phyloP scores from a whole-genome alignment of 1,140 invertebrate species.

The Drosophila erecta region DNA sequence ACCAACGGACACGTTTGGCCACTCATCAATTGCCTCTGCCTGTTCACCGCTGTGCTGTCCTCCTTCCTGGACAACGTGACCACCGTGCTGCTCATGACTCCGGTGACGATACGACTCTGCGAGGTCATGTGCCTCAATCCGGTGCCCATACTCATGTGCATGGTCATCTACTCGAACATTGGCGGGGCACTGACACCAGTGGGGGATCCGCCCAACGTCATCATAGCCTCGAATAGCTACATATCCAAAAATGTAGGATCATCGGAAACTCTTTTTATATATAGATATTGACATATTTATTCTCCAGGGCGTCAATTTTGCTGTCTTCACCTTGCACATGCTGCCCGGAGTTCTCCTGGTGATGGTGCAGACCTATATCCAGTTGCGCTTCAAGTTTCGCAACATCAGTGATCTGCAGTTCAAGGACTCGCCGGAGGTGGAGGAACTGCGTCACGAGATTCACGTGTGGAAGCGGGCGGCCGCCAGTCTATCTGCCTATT shows the following conservation, averaged over 20 bases:
- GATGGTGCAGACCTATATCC: constrained; percentile 88
- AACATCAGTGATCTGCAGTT: constrained; percentile 89
- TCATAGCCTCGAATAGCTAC: constrained; percentile 91
- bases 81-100: constrained; percentile 94
- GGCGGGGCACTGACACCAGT: constrained; percentile 94
- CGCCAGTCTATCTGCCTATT: constrained; percentile 91
- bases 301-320: constrained; percentile 92
- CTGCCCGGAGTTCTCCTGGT: constrained; percentile 90
- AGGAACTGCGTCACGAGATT: constrained; percentile 93
- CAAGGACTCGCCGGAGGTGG: constrained; percentile 89
- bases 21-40: constrained; percentile 91
- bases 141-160: constrained; percentile 91
- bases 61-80: constrained; percentile 96
- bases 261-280: neutral
- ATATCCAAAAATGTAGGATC: constrained; percentile 88
- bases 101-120: constrained; percentile 94
- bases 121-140: constrained; percentile 95
- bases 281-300: constrained; percentile 15
- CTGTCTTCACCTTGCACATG: constrained; percentile 93
- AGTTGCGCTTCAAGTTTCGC: constrained; percentile 90
- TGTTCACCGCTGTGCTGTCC: constrained; percentile 92
- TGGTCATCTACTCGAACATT: constrained; percentile 95
- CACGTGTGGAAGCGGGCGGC: constrained; percentile 93
- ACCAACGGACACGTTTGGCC: constrained; percentile 94
- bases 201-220: constrained; percentile 96